phyloP scores from a whole-genome alignment of 2,888 invertebrate genomes.

The Biston stratarius region DNA sequence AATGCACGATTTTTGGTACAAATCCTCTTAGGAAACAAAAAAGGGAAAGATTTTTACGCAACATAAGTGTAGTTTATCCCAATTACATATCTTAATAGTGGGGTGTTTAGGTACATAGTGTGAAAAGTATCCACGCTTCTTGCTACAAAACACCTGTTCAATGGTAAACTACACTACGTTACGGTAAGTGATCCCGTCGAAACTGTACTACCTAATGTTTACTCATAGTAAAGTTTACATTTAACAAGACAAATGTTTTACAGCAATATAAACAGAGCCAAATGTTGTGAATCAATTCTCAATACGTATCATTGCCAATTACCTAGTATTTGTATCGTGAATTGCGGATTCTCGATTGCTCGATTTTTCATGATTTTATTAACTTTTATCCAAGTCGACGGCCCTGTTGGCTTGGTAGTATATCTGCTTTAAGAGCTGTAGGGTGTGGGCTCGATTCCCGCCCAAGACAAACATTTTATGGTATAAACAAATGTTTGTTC shows the following conservation, averaged over 20 bases:
- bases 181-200: conserved; percentile 4
- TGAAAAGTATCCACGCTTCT: not conserved
- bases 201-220: not conserved
- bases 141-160: conserved; percentile 4
- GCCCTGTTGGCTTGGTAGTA: too few relatives aligned
- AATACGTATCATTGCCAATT: conserved; percentile 5
- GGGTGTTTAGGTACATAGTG: not conserved
- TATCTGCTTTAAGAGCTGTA: too few relatives aligned
- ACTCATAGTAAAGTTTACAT: conserved; percentile 1
- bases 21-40: too few relatives aligned
- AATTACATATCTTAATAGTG: not conserved
- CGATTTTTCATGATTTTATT: too few relatives aligned
- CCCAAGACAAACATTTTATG: too few relatives aligned
- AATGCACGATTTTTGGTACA: too few relatives aligned
- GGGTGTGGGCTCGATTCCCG: too few relatives aligned
- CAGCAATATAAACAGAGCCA: conserved; percentile 3
- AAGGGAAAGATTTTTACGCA: too few relatives aligned
- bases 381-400: too few relatives aligned
- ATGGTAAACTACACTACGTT: not conserved
- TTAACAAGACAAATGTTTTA: conserved; percentile 8
- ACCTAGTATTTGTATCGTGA: not conserved
- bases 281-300: conserved; percentile 17
- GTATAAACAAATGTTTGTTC: too few relatives aligned
- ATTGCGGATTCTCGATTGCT: not conserved
- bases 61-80: not conserved